These are phyloP conservation scores for Oreochromis mossambicus DNA, from an alignment of 2,797 vertebrate species.

Conservation along the genomic window DNA sequence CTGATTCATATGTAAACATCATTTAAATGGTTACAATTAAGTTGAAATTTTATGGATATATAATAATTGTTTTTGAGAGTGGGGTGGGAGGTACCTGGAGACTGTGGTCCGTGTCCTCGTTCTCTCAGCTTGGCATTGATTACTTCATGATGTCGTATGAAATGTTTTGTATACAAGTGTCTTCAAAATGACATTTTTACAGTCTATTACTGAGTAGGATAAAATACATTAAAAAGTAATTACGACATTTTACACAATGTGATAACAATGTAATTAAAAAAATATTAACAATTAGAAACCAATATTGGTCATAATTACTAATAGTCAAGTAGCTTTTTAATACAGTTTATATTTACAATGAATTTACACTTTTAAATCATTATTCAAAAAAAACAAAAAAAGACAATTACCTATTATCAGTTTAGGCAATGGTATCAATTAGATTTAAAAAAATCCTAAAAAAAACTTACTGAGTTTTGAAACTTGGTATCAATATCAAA, in stretches of 20 bases:
- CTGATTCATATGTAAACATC: fast-evolving
- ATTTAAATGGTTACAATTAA: not conserved
- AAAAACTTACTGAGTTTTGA: not conserved
- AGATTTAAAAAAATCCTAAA: not conserved
- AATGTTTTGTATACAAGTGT: not conserved
- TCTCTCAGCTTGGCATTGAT: not conserved
- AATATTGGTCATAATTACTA: not conserved
- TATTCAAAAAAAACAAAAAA: not conserved
- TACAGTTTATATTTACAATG: not conserved
- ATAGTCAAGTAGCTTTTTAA: not conserved
- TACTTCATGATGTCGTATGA: not conserved
- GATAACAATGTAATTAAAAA: not conserved
- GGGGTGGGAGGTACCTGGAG: not conserved
- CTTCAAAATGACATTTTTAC: not conserved
- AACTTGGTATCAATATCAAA: not conserved
- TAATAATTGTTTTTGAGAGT: not conserved
- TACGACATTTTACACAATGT: not conserved
- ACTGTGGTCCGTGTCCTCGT: not conserved
- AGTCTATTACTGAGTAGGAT: not conserved
- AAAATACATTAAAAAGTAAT: not conserved
- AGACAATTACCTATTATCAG: fast-evolving
- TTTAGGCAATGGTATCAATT: fast-evolving
- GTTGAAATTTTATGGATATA: not conserved
- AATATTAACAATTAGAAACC: not conserved
- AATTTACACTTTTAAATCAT: not conserved